Conservation (phyloP, 2,888 invertebrate genomes). For the Pachliopta kotzebuea region DNA sequence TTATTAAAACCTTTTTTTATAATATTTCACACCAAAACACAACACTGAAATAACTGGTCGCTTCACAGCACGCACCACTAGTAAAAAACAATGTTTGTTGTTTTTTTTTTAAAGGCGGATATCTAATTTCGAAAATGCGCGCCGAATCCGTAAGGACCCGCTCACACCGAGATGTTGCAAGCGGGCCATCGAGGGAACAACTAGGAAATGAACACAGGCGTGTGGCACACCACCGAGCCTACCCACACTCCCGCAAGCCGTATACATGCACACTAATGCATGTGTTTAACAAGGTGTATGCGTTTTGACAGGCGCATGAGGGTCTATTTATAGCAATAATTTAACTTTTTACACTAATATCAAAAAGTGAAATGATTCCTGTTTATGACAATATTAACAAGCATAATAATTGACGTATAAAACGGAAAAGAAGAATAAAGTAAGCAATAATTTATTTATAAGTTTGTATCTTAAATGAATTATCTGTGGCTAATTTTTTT, state of each 20-base stretch:
- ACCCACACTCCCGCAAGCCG: constrained; percentile 41
- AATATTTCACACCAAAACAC: constrained; percentile 38
- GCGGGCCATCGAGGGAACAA: constrained; percentile 74
- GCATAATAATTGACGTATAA: background rate
- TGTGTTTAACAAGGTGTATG: constrained; percentile 50
- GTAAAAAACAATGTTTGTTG: constrained; percentile 37
- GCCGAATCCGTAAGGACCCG: constrained; percentile 72
- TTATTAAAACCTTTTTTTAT: constrained; percentile 17
- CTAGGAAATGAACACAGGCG: constrained; percentile 74
- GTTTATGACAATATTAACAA: background rate
- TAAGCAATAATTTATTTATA: background rate
- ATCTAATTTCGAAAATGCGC: constrained; percentile 57
- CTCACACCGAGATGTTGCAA: constrained; percentile 73
- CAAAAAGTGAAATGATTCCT: constrained; percentile 1
- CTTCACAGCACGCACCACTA: constrained; percentile 38
- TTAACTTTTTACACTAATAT: constrained; percentile 17
- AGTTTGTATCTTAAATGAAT: background rate
- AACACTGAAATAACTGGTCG: constrained; percentile 38
- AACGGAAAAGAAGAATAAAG: background rate
- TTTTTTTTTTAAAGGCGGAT: constrained; percentile 32
- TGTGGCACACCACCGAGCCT: constrained; percentile 50
- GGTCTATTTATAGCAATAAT: constrained; percentile 64
- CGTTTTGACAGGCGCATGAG: constrained; percentile 64
- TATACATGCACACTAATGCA: constrained; percentile 45
- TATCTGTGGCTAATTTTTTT: background rate